Percentiles rank a stretch among this genome's conserved stretches.
Conservation (phyloP, 2,113 vertebrate species). For the Crotophaga sulcirostris region DNA sequence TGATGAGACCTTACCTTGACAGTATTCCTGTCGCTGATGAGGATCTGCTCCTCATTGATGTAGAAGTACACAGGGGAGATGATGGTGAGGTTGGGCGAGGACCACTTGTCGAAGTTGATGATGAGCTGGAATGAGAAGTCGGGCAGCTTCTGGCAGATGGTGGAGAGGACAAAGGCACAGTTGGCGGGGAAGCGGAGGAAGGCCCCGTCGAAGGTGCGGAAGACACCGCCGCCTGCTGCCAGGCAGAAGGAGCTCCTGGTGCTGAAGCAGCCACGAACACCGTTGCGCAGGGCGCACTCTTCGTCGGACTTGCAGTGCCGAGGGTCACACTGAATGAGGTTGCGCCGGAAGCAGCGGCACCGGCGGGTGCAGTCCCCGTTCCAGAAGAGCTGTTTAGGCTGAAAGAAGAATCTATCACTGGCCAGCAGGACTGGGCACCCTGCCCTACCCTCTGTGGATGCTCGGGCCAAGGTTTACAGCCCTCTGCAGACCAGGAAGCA, state of each 20-base stretch:
- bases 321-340: conserved; percentile 94
- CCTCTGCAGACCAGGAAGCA: accelerated
- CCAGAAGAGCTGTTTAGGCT: conserved; percentile 99
- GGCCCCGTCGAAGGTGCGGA: conserved; percentile 94
- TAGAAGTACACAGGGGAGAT: conserved; percentile 97
- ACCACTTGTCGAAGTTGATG: conserved; percentile 98
- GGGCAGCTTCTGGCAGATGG: conserved; percentile 96
- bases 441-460: accelerated
- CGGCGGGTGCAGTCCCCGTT: conserved; percentile 93
- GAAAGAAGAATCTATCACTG: not conserved
- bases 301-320: conserved; percentile 93
- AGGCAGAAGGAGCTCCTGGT: conserved; percentile 90
- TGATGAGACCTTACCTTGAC: conserved; percentile 80
- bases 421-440: accelerated
- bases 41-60: conserved; percentile 97
- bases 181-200: conserved; percentile 95
- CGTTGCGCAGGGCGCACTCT: conserved; percentile 86
- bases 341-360: conserved; percentile 96
- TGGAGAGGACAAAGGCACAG: conserved; percentile 96
- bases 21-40: conserved; percentile 88
- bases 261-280: conserved; percentile 89
- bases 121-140: conserved; percentile 99
- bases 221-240: conserved; percentile 90
- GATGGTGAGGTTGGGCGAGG: conserved; percentile 92
- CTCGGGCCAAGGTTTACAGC: accelerated